These are phyloP conservation scores for Cygnus buccinator DNA, from an alignment of 2,113 vertebrate species.

Conservation along the genomic window DNA sequence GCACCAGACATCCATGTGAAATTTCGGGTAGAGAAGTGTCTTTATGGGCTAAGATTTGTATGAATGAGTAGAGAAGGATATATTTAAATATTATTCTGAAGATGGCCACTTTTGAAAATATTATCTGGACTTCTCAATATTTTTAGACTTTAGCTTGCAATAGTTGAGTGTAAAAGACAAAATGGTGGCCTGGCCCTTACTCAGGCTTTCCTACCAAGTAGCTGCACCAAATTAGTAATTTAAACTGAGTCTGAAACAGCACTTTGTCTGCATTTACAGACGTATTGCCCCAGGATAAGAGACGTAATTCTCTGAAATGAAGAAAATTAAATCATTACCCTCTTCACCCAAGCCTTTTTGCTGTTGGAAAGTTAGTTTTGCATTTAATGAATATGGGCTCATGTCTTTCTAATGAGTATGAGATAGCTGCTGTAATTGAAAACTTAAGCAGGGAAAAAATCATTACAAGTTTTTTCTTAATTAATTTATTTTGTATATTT, in stretches of 20 bases:
- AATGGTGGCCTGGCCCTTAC: background rate
- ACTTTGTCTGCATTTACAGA: slow-evolving; percentile 70
- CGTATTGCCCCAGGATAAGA: slow-evolving; percentile 69
- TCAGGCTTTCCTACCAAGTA: slow-evolving; percentile 12
- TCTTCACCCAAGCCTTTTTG: slow-evolving; percentile 68
- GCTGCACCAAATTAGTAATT: slow-evolving; percentile 65
- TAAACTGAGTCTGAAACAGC: slow-evolving; percentile 64
- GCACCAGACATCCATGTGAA: background rate
- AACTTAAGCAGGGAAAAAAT: slow-evolving; percentile 61
- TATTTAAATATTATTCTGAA: background rate
- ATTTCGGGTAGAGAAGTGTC: background rate
- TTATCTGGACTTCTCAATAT: background rate
- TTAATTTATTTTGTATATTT: slow-evolving; percentile 65
- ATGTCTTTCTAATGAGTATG: slow-evolving; percentile 64
- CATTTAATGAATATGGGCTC: slow-evolving; percentile 68
- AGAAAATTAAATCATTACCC: slow-evolving; percentile 74
- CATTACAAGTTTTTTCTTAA: background rate
- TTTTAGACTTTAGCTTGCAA: background rate
- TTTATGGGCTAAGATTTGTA: background rate
- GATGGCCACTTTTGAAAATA: background rate
- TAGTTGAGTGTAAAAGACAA: background rate
- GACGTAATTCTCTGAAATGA: slow-evolving; percentile 71
- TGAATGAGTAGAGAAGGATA: background rate
- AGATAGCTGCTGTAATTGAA: slow-evolving; percentile 69
- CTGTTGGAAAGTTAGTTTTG: slow-evolving; percentile 72